These are phyloP conservation scores for Penaeus chinensis DNA, from an alignment of 1,140 invertebrate species.

Conservation along the genomic window DNA sequence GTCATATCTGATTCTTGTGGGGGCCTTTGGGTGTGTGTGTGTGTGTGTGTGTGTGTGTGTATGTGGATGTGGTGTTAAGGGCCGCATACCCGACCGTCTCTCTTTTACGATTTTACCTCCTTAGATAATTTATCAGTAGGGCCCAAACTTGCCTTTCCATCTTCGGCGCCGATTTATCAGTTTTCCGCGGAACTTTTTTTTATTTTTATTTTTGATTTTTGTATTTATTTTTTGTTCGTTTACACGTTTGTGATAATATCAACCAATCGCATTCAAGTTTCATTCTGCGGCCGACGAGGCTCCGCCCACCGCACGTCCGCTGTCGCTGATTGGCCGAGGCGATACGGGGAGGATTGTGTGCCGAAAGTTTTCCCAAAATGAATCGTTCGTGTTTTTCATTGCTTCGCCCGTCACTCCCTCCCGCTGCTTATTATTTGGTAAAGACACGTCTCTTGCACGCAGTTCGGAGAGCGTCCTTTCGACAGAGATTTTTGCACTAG, in stretches of 20 bases:
- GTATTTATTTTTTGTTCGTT: slow-evolving; percentile 36
- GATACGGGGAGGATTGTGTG: slow-evolving; percentile 30
- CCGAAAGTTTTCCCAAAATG: slow-evolving; percentile 22
- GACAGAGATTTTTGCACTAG: too few relatives aligned
- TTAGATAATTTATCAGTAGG: slow-evolving; percentile 36
- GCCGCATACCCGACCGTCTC: background rate
- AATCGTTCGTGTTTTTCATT: slow-evolving; percentile 23
- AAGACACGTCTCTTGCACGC: background rate
- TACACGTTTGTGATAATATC: slow-evolving; percentile 56
- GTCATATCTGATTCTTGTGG: slow-evolving; percentile 38
- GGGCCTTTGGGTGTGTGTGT: background rate
- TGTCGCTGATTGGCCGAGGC: slow-evolving; percentile 49
- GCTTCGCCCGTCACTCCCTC: slow-evolving; percentile 3
- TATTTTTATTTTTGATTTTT: too few relatives aligned
- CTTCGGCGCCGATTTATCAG: slow-evolving; percentile 23
- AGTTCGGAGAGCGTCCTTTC: too few relatives aligned
- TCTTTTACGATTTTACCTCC: background rate
- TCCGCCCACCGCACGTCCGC: slow-evolving; percentile 47
- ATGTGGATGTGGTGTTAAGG: background rate
- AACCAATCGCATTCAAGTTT: slow-evolving; percentile 57
- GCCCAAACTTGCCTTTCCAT: slow-evolving; percentile 5
- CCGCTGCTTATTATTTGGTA: background rate
- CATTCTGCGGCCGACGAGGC: slow-evolving; percentile 48
- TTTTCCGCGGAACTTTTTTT: slow-evolving; percentile 43
- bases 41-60: too few relatives aligned